Conservation (phyloP, 2,888 invertebrate genomes). For the Chesias legatella region DNA sequence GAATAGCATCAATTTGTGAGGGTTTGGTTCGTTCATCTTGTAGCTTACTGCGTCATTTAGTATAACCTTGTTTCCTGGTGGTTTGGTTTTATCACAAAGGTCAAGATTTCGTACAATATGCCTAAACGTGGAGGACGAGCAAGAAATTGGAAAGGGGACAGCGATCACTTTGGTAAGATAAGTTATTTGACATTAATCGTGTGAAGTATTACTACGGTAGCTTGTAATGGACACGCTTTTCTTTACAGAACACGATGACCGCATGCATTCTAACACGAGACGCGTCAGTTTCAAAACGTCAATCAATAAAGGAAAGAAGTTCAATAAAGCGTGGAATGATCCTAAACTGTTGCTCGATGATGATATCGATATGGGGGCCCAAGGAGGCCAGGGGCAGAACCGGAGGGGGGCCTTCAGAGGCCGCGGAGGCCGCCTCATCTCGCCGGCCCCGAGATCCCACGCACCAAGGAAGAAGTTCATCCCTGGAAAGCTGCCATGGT, state of each 20-base stretch:
- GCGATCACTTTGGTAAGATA: constrained; percentile 64
- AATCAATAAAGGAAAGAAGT: constrained; percentile 66
- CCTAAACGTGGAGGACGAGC: constrained; percentile 69
- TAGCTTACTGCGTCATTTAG: constrained; percentile 30
- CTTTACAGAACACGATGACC: constrained; percentile 74
- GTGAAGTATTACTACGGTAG: neutral
- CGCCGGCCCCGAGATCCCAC: constrained; percentile 63
- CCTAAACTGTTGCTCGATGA: constrained; percentile 80
- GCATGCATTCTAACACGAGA: constrained; percentile 57
- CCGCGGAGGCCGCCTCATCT: constrained; percentile 65
- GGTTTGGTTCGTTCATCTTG: neutral
- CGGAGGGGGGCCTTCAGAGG: constrained; percentile 55
- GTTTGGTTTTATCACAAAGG: neutral
- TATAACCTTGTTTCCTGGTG: constrained; percentile 27
- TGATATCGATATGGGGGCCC: constrained; percentile 82
- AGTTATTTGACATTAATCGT: neutral
- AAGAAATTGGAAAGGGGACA: constrained; percentile 60
- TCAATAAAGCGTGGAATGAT: constrained; percentile 60
- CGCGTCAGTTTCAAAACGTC: constrained; percentile 80
- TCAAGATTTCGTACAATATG: constrained; percentile 44
- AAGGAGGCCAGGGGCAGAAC: constrained; percentile 39
- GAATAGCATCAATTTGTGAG: too few species aligned
- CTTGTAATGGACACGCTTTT: constrained; percentile 2
- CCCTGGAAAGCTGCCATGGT: constrained; percentile 83
- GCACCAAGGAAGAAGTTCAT: constrained; percentile 66